phyloP scores from a whole-genome alignment of 2,797 vertebrate species.

The Paramormyrops hopkinsi region DNA sequence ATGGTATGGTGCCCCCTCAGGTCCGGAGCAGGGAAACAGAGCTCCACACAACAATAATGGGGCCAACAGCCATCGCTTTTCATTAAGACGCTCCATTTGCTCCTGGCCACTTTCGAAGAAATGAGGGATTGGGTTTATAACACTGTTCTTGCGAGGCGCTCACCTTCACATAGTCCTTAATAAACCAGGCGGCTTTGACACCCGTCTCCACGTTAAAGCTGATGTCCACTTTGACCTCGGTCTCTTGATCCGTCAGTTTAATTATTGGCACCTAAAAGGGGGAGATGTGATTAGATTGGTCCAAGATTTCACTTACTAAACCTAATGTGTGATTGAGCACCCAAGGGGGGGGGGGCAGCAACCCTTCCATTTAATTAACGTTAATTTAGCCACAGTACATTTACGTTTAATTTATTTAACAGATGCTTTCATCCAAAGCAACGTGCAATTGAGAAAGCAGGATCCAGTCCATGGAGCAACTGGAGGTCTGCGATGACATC shows the following conservation, averaged over 20 bases:
- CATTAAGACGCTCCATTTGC: background rate
- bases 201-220: slow-evolving; percentile 97
- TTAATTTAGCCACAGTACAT: background rate
- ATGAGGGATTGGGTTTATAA: background rate
- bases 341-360: background rate
- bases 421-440: background rate
- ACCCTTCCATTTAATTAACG: background rate
- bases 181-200: slow-evolving; percentile 89
- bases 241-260: slow-evolving; percentile 94
- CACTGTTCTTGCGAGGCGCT: background rate
- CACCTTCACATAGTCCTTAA: slow-evolving; percentile 94
- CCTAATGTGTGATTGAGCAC: background rate
- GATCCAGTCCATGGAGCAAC: background rate
- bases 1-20: background rate
- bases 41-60: background rate
- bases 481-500: background rate
- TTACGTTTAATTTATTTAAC: background rate
- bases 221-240: slow-evolving; percentile 97
- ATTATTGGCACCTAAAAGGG: slow-evolving; percentile 86
- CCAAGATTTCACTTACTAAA: background rate
- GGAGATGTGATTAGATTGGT: background rate
- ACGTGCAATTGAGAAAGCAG: background rate
- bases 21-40: background rate
- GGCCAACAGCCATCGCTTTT: background rate
- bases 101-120: background rate